Evolutionary conservation across 2,797 vertebrate genomes (phyloP).

Genomic region (Loriculus beryllinus): DNA sequence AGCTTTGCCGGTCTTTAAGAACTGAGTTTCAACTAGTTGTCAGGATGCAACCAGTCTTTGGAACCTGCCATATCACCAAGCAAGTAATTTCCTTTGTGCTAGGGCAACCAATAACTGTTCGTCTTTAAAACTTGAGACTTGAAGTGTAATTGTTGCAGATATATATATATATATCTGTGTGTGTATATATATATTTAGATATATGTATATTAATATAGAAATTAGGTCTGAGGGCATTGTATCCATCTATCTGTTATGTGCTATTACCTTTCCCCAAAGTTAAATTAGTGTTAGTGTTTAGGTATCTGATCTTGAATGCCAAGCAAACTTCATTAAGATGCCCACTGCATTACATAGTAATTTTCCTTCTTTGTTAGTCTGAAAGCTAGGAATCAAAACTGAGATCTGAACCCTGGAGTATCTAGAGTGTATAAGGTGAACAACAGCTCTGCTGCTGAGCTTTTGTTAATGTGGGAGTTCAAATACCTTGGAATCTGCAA

Average conservation of each 20-base stretch:
- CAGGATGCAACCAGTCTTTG: not conserved
- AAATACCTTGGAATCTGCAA: not conserved
- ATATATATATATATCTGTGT: not conserved
- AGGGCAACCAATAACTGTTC: accelerated
- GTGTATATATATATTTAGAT: not conserved
- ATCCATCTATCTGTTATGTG: not conserved
- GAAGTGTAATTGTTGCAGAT: not conserved
- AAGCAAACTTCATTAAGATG: not conserved
- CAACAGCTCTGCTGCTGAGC: not conserved
- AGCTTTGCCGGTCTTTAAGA: not conserved
- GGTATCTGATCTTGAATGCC: not conserved
- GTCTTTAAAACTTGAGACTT: not conserved
- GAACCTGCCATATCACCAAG: not conserved
- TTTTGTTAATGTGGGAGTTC: not conserved
- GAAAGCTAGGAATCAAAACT: not conserved
- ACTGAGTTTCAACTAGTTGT: not conserved
- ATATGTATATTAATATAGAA: not conserved
- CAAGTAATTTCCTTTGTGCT: not conserved
- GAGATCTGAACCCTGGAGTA: not conserved
- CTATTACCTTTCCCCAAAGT: not conserved
- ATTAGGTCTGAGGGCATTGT: not conserved
- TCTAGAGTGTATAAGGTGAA: not conserved
- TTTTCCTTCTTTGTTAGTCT: not conserved
- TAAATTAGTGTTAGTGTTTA: not conserved
- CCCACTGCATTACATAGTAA: not conserved